Evolutionary conservation across 2,888 invertebrate species (phyloP), one percentile per base, ranked within the genome.

Genomic region (Euclidia mi): DNA sequence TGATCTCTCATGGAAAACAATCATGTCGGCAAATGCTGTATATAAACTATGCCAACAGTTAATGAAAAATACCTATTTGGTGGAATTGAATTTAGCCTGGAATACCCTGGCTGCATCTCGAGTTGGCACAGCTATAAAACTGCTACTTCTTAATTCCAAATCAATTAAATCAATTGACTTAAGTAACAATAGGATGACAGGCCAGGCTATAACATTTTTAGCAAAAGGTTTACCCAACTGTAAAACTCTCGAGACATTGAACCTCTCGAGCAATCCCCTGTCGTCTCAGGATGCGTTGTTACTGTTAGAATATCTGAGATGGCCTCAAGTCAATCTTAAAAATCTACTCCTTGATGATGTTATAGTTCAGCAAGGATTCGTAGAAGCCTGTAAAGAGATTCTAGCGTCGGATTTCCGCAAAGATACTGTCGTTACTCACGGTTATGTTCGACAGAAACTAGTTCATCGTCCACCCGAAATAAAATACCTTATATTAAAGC

Each of bases 191-290:
- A 61, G 32, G 32, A 40, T 61, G 0, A 10, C 2, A 0, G 48
- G 41, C 0, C 53, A 52, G 6, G 74, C 78, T 25, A 63, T 82
- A 1, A 70, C 34, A 12, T 48, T 56, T 1, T 78, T 88, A 10
- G 68, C 50, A 1, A 31, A 12, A 1, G 71, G 61, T 55, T 56
- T 88, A 34, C 2, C 25, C 0, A 66, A 57, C 2, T 77, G 79
- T 1, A 68, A 62, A n/a, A 71, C 67, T 12, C 55, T 89, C 0
- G 38, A 50, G 1, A 79, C 78, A 1, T 56, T 89, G 44, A 72
- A 89, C 52, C 46, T 90, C 9, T 90, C 90, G 0, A 70, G 59
- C 48, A 90, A 90, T 56, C 84, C 84, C 3, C 50, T 90, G 2
- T 56, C 59, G 2, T 78, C 82, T 1, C 17, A 49, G 0, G 86